Evolutionary conservation across 2,113 vertebrate genomes (phyloP).

Genomic region (Myotis lucifugus): DNA sequence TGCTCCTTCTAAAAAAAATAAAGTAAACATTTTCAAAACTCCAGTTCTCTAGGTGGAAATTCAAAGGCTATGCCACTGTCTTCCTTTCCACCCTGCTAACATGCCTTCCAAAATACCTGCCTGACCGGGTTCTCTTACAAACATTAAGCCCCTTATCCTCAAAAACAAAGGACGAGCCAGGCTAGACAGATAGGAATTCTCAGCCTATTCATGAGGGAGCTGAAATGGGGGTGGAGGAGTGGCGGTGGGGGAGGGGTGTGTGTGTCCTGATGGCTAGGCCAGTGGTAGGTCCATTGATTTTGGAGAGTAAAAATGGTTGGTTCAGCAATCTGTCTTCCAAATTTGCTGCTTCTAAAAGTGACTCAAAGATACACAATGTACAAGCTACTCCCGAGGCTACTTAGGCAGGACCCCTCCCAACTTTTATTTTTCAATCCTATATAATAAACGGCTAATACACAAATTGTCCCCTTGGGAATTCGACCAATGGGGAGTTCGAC

Average conservation of each 20-base stretch:
- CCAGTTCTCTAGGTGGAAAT: background rate
- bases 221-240: background rate
- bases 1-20: background rate
- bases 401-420: background rate
- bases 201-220: background rate
- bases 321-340: background rate
- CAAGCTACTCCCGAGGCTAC: background rate
- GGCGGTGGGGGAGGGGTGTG: background rate
- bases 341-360: background rate
- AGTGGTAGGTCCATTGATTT: background rate
- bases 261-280: background rate
- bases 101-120: background rate
- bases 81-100: background rate
- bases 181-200: background rate
- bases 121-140: background rate
- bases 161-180: background rate
- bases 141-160: conserved; percentile 20
- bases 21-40: background rate
- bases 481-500: too few species aligned
- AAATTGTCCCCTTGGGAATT: too few species aligned
- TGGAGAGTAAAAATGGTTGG: background rate
- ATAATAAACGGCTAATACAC: too few species aligned
- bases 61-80: background rate
- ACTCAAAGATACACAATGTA: background rate
- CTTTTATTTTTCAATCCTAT: background rate